phyloP scores from a whole-genome alignment of 2,797 vertebrate genomes.

The Peromyscus melanophrys region DNA sequence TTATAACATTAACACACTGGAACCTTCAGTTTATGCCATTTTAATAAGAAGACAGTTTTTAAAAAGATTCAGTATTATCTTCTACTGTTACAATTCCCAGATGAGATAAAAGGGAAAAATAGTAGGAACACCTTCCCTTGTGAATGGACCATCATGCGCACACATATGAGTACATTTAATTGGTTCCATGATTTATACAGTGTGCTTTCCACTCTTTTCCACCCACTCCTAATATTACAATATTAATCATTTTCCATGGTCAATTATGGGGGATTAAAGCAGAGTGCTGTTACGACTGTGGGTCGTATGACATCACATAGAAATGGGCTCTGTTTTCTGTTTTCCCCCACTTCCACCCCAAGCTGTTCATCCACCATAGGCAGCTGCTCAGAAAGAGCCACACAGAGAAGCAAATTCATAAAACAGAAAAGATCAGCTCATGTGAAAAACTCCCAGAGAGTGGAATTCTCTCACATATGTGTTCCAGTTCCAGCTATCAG shows the following conservation, averaged over 20 bases:
- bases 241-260: slow-evolving; percentile 88
- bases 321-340: slow-evolving; percentile 63
- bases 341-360: not conserved
- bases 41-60: slow-evolving; percentile 34
- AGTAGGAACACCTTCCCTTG: slow-evolving; percentile 73
- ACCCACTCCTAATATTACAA: slow-evolving; percentile 88
- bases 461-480: not conserved
- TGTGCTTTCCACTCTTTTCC: slow-evolving; percentile 81
- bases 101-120: slow-evolving; percentile 80
- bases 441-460: not conserved
- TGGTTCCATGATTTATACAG: slow-evolving; percentile 88
- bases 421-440: slow-evolving; percentile 1
- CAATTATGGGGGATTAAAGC: slow-evolving; percentile 86
- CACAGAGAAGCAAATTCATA: slow-evolving; percentile 40
- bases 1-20: slow-evolving; percentile 27
- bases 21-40: slow-evolving; percentile 53
- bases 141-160: slow-evolving; percentile 61
- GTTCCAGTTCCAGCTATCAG: slow-evolving; percentile 70
- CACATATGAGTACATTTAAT: slow-evolving; percentile 81
- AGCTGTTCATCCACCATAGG: slow-evolving; percentile 72
- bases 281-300: slow-evolving; percentile 77
- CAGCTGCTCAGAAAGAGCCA: slow-evolving; percentile 60
- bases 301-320: slow-evolving; percentile 77
- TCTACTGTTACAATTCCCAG: slow-evolving; percentile 79
- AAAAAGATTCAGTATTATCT: slow-evolving; percentile 73